Evolutionary conservation across 1,140 invertebrate species (phyloP), one percentile per base, ranked within the genome.

Genomic region (Hycleus cichorii): DNA sequence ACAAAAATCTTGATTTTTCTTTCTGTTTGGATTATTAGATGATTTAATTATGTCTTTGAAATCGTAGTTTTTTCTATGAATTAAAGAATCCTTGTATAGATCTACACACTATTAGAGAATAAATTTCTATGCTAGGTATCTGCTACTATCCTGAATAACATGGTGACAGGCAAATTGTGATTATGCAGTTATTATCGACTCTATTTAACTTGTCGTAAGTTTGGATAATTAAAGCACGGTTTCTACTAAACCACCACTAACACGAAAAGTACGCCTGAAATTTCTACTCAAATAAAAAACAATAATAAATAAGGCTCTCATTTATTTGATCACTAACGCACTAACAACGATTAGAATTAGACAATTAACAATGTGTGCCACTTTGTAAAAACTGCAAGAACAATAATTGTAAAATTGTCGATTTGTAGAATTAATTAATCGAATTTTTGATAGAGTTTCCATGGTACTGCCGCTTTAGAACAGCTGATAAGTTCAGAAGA

Each of bases 391-490:
- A 18, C 1, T 18, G 18, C 18, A 18, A 18, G 18, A 18, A 18
- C 18, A 18, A 18, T 18, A 18, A 18, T 18, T 18, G 18, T 18
- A 18, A 18, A 18, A 18, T 18, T 18, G 18, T 18, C 2, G 18
- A 18, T 18, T 18, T 18, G 18, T 18, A 1, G 18, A 18, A 32
- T 5, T 32, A 32, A 32, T 32, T 32, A 18, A 1, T 32, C 32
- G 32, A 32, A 5, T 32, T 32, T 32, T 32, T 7, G 32, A 32
- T 60, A 73, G 69, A 73, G 71, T 65, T 74, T 74, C 64, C 71
- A 74, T 60, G 72, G 72, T 32, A 74, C 72, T 47, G 72, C 71
- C 57, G 72, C 71, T 18, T 54, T 74, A 48, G 72, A 73, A 58
- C 71, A 74, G 48, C 58, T 72, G 11, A 68, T 73, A 47, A 72